Evolutionary conservation across 2,113 vertebrate genomes (phyloP).

Genomic region (Corapipo altera): DNA sequence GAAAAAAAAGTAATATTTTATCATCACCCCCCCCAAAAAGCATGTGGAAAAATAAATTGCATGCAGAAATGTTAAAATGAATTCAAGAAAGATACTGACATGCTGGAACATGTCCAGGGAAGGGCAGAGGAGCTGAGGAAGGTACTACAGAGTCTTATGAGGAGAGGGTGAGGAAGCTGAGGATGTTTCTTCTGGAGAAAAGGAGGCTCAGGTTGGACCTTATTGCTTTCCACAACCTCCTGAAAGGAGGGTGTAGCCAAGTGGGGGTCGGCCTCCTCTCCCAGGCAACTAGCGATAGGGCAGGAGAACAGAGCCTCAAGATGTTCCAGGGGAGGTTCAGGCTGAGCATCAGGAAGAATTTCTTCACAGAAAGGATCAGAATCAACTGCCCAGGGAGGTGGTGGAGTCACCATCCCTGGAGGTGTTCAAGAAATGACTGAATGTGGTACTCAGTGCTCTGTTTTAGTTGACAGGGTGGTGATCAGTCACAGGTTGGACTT

Average conservation of each 20-base stretch:
- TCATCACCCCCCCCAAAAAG: fast-evolving
- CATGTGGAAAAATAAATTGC: neutral
- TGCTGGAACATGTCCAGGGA: neutral
- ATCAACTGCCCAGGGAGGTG: too few relatives aligned
- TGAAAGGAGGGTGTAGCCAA: neutral
- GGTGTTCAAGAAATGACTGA: neutral
- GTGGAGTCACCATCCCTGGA: neutral
- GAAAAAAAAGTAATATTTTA: neutral
- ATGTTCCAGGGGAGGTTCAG: neutral
- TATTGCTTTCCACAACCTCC: neutral
- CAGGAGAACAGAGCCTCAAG: neutral
- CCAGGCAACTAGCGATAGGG: too few relatives aligned
- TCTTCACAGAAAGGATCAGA: neutral
- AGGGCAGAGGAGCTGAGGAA: neutral
- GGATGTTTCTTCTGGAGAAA: neutral
- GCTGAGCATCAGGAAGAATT: neutral
- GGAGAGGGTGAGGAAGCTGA: neutral
- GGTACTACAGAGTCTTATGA: neutral
- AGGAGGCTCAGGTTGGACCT: neutral
- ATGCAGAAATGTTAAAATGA: neutral
- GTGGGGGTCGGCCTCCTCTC: neutral
- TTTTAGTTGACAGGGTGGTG: neutral
- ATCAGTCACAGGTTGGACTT: neutral
- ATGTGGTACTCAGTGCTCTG: neutral
- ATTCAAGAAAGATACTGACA: neutral